Evolutionary conservation across 1,140 invertebrate species (phyloP).

Genomic region (Drosophila sechellia): DNA sequence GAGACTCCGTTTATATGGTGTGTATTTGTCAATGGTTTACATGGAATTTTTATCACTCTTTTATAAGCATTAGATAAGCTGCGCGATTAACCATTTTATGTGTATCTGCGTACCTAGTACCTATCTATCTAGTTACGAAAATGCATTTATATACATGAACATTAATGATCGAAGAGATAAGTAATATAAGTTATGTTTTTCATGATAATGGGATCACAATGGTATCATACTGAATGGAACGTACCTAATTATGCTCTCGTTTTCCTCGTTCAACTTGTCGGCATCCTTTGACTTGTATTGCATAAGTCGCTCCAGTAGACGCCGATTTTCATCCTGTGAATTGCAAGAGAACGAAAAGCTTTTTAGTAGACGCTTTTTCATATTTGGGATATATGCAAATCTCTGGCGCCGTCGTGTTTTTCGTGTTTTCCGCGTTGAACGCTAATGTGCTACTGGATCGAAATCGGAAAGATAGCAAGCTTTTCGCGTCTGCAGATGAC

Average conservation of each 20-base stretch:
- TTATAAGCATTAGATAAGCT: constrained; percentile 51
- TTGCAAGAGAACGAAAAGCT: constrained; percentile 36
- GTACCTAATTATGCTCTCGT: constrained; percentile 95
- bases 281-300: constrained; percentile 97
- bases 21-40: constrained; percentile 34
- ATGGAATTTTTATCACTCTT: constrained; percentile 40
- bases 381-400: constrained; percentile 16
- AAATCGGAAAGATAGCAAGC: constrained; percentile 49
- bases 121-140: constrained; percentile 22
- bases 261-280: constrained; percentile 97
- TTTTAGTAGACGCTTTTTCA: constrained; percentile 45
- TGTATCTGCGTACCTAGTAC: constrained; percentile 19
- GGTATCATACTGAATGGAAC: background rate
- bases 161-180: constrained; percentile 37
- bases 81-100: constrained; percentile 31
- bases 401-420: constrained; percentile 1
- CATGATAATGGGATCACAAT: constrained; percentile 22
- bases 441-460: constrained; percentile 54
- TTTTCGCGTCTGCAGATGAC: constrained; percentile 22
- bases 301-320: constrained; percentile 94
- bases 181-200: constrained; percentile 36
- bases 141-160: constrained; percentile 46
- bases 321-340: constrained; percentile 94
- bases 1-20: constrained; percentile 1
- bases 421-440: constrained; percentile 33